Conservation (phyloP, 2,888 invertebrate genomes). For the Chrysina gloriosa region DNA sequence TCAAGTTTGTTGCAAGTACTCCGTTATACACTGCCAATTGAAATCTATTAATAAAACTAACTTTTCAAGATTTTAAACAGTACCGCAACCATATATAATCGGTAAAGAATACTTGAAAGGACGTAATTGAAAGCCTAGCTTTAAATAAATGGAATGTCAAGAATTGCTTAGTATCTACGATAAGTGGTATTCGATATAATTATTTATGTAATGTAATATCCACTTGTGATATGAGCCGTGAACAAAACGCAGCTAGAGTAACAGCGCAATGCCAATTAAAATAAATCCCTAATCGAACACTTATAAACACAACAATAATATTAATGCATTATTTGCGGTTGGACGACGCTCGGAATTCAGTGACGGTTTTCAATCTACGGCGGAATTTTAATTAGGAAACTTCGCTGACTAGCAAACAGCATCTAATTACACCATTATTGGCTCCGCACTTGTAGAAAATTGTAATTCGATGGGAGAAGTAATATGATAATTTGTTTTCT, state of each 20-base stretch:
- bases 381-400: conserved; percentile 32
- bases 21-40: too few species aligned
- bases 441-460: conserved; percentile 17
- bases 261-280: neutral
- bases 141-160: neutral
- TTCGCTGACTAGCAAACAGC: conserved; percentile 16
- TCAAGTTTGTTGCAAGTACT: too few species aligned
- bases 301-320: conserved; percentile 14
- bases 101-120: too few species aligned
- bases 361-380: conserved; percentile 31
- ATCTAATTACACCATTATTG: conserved; percentile 20
- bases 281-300: conserved; percentile 22
- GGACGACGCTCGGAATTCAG: conserved; percentile 3
- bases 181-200: neutral
- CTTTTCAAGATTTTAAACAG: too few species aligned
- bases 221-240: conserved; percentile 7
- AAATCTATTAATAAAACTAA: too few species aligned
- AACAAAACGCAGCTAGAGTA: neutral
- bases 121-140: neutral
- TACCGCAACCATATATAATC: too few species aligned
- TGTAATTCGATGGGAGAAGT: conserved; percentile 1
- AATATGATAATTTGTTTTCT: conserved; percentile 9
- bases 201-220: neutral
- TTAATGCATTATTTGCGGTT: conserved; percentile 3
- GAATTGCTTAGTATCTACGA: neutral